These are phyloP conservation scores for Bungarus multicinctus DNA, from an alignment of 2,113 vertebrate species.

Conservation along the genomic window DNA sequence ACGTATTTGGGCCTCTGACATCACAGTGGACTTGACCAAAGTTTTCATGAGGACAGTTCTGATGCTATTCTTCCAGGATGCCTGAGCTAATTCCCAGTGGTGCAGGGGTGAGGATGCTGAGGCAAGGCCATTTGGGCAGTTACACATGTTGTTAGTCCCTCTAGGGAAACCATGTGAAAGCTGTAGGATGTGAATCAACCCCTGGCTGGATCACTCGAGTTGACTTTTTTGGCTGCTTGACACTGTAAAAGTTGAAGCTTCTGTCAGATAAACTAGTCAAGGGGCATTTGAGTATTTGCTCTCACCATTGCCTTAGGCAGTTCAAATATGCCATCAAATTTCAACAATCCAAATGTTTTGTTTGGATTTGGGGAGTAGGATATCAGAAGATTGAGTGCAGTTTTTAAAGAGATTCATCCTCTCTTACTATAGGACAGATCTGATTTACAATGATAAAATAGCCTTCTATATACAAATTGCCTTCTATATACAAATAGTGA, in stretches of 20 bases:
- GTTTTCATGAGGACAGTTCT: not conserved
- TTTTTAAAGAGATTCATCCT: not conserved
- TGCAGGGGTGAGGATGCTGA: rapidly evolving
- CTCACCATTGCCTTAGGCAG: not conserved
- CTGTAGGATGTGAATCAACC: slow-evolving; percentile 10
- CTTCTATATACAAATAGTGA: too few species aligned
- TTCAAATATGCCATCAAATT: slow-evolving; percentile 1
- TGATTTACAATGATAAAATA: not conserved
- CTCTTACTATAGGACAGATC: not conserved
- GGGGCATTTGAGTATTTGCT: slow-evolving; percentile 7
- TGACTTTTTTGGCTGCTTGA: slow-evolving; percentile 49
- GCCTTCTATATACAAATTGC: not conserved
- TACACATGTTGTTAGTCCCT: slow-evolving; percentile 14
- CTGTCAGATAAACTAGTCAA: slow-evolving; percentile 39
- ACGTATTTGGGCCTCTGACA: not conserved
- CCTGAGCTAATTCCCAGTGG: not conserved
- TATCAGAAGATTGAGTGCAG: not conserved
- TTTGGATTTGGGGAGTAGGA: not conserved
- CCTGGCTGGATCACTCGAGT: slow-evolving; percentile 36
- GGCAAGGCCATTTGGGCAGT: rapidly evolving
- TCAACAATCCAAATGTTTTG: not conserved
- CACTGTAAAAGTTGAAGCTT: slow-evolving; percentile 45
- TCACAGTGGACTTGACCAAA: not conserved
- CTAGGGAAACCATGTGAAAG: slow-evolving; percentile 24
- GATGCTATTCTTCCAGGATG: rapidly evolving